phyloP scores from a whole-genome alignment of 2,888 invertebrate genomes.

The Eupithecia exiguata region DNA sequence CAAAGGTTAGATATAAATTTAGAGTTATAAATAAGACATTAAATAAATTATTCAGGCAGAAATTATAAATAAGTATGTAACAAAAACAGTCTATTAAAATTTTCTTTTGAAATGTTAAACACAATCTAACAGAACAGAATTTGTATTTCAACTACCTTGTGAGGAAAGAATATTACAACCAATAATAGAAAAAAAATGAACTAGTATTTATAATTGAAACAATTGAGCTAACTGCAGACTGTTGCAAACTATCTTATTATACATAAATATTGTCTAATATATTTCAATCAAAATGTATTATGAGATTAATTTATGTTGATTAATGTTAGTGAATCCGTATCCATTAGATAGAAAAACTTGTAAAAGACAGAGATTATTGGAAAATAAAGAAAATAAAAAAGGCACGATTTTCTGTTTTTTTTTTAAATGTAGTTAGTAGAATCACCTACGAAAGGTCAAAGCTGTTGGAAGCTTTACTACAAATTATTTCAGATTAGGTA shows the following conservation, averaged over 20 bases:
- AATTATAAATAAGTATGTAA: not conserved
- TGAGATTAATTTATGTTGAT: slow-evolving; percentile 29
- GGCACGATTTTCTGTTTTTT: slow-evolving; percentile 1
- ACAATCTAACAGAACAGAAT: not conserved
- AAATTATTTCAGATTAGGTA: too few species aligned
- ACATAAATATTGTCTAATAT: not conserved
- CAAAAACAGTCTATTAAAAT: not conserved
- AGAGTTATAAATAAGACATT: not conserved
- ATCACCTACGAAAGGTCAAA: not conserved
- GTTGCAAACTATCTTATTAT: not conserved
- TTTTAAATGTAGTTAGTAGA: not conserved
- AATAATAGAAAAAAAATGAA: too few species aligned
- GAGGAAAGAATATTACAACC: too few species aligned
- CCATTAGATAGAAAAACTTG: slow-evolving; percentile 56
- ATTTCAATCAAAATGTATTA: not conserved
- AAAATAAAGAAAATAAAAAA: slow-evolving; percentile 49
- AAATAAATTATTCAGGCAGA: not conserved
- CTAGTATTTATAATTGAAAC: too few species aligned
- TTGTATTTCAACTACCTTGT: not conserved
- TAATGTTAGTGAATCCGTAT: slow-evolving; percentile 59
- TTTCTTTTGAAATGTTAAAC: not conserved
- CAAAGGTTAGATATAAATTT: slow-evolving; percentile 9
- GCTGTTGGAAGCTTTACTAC: not conserved
- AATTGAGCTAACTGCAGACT: too few species aligned
- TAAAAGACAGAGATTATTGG: slow-evolving; percentile 69